Percentiles rank a stretch among this genome's conserved stretches.
These are phyloP conservation scores for Petroica traversi DNA, from an alignment of 2,113 vertebrate species.

Conservation along the genomic window DNA sequence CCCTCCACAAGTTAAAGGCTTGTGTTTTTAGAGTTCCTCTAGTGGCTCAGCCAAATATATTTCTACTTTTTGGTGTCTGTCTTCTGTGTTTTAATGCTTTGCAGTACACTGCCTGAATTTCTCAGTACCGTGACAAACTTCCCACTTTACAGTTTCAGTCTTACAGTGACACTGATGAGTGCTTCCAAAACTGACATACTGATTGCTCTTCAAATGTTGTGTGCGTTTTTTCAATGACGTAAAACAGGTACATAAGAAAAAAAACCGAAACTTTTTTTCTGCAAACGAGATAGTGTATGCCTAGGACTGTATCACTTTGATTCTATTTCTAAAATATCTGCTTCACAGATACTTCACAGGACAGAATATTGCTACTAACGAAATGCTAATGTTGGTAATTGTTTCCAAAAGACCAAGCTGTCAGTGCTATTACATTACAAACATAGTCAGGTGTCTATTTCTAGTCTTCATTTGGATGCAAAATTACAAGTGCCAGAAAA, in stretches of 20 bases:
- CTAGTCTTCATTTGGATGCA: background rate
- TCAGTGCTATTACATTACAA: background rate
- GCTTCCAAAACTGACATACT: slow-evolving; percentile 49
- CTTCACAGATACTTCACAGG: background rate
- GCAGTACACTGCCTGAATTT: background rate
- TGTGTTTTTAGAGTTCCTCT: background rate
- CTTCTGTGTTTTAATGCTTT: slow-evolving; percentile 9
- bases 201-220: slow-evolving; percentile 47
- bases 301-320: background rate
- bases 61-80: background rate
- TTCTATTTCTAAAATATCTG: background rate
- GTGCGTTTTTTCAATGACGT: slow-evolving; percentile 51
- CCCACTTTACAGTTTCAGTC: slow-evolving; percentile 38
- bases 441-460: background rate
- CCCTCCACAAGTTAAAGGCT: background rate
- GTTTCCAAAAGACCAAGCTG: background rate
- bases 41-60: background rate
- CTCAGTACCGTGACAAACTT: slow-evolving; percentile 9
- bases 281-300: background rate
- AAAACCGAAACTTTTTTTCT: no score
- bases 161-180: slow-evolving; percentile 38
- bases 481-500: background rate
- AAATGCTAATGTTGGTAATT: background rate
- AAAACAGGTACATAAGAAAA: slow-evolving; percentile 39
- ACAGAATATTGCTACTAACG: background rate